These are phyloP conservation scores for Clivina fossor DNA, from an alignment of 2,888 invertebrate species.

Conservation along the genomic window DNA sequence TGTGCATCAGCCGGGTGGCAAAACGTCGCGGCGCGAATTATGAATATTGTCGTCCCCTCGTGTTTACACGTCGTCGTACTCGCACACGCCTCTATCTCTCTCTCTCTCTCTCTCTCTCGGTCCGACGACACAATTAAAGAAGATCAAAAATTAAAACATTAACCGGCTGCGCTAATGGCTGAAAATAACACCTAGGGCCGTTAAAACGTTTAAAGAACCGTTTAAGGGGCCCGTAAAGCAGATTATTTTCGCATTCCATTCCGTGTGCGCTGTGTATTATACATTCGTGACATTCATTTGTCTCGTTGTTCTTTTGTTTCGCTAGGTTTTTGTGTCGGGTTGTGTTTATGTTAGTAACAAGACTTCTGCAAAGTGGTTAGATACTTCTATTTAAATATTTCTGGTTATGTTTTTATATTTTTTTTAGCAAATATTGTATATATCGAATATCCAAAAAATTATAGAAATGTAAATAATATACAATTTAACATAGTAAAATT, in stretches of 20 bases:
- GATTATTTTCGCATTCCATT: conserved; percentile 25
- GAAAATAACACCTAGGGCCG: conserved; percentile 19
- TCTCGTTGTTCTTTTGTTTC: neutral
- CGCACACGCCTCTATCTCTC: too few species aligned
- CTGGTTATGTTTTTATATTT: too few species aligned
- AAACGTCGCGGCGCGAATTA: conserved; percentile 28
- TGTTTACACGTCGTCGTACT: conserved; percentile 23
- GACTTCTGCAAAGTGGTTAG: too few species aligned
- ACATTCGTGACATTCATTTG: conserved; percentile 3
- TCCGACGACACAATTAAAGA: conserved; percentile 27
- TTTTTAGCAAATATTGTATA: too few species aligned
- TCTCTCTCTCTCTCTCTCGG: too few species aligned
- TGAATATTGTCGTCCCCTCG: conserved; percentile 27
- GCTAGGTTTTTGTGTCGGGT: too few species aligned
- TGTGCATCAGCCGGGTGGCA: conserved; percentile 17
- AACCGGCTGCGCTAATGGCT: conserved; percentile 23
- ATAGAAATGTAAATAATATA: too few species aligned
- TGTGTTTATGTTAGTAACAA: too few species aligned
- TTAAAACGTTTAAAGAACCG: conserved; percentile 14
- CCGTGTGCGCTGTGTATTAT: conserved; percentile 5
- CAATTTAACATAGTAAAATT: too few species aligned
- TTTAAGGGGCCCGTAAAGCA: conserved; percentile 16
- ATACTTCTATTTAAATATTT: too few species aligned
- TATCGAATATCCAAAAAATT: too few species aligned
- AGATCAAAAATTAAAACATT: conserved; percentile 33